Base-by-base conservation (phyloP, 2,797 vertebrate genomes). In the Falco berigora region DNA sequence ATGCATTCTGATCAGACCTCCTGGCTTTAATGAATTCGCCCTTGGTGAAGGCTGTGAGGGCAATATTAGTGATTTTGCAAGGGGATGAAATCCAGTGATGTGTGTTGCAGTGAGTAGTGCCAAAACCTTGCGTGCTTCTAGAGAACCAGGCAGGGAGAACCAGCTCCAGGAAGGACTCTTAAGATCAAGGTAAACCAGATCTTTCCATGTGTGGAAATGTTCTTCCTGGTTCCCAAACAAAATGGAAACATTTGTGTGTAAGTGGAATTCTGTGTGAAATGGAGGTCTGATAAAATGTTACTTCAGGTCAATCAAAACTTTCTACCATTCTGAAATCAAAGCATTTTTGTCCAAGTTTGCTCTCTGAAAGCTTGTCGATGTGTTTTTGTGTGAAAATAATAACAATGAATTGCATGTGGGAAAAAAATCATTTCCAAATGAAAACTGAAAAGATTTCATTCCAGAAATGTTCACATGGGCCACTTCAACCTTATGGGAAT, bases 401-500 rank as follows among this genome's bases (percentile, higher is more conserved):
- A 83, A 87, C 81, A 93, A 66, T 78, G 50, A 90, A 75, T 81
- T 88, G 75, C 89, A 91, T 94, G 85, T 90, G 79, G 91, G 79
- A 47, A 96, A 95, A 95, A 95, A 94, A 88, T 83, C 2, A 62
- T 64, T 96, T 95, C 92, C 94, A 95, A 96, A 94, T 86, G 87
- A 96, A 90, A 92, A 94, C 59, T 76, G 61, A 86, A 90, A 96
- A 90, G 5, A 91, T 90, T 94, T 62, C 66, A n/a, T 92, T 81
- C 69, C 87, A 94, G 73, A 92, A 92, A 78, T 16, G 30, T 78
- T 91, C 68, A 49, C 73, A 58, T 14, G 40, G 95, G 79, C 89
- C 87, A 94, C 92, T 95, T 94, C 85, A 91, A 94, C 89, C 94
- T 96, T 96, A 73, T 55, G 81, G 78, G 91, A 96, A 92, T 84